Conservation (phyloP, 2,797 vertebrate genomes). For the Etheostoma perlongum region DNA sequence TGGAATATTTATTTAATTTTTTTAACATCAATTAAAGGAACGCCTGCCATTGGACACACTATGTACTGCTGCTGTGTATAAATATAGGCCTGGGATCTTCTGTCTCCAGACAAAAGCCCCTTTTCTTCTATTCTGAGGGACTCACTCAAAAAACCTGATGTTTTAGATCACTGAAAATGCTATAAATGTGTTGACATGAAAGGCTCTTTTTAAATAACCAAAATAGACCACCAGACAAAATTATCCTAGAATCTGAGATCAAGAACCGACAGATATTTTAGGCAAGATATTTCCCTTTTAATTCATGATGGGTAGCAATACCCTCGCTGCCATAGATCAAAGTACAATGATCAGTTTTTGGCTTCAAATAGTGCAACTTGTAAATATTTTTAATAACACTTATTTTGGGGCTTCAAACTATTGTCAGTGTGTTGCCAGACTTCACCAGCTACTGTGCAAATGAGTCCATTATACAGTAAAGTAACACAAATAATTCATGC, state of each 20-base stretch:
- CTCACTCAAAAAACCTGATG: not conserved
- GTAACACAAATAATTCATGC: not conserved
- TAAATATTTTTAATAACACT: not conserved
- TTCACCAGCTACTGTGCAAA: not conserved
- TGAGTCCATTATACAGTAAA: not conserved
- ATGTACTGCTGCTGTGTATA: not conserved
- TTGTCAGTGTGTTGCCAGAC: not conserved
- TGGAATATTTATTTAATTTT: conserved; percentile 27
- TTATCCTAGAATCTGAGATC: conserved; percentile 13
- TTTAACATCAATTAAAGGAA: conserved; percentile 26
- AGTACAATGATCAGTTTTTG: conserved; percentile 3
- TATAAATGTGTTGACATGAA: conserved; percentile 30
- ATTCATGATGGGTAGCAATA: not conserved
- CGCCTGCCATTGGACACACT: not conserved
- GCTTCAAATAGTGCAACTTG: not conserved
- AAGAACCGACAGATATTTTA: conserved; percentile 23
- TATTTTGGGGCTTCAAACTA: conserved; percentile 21
- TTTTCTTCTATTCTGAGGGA: not conserved
- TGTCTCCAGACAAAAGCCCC: not conserved
- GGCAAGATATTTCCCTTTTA: not conserved
- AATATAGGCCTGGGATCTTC: conserved; percentile 5
- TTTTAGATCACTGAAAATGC: conserved; percentile 17
- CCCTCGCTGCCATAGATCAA: conserved; percentile 14
- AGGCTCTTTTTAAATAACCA: not conserved
- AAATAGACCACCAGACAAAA: conserved; percentile 30